Base-by-base conservation (phyloP, 2,888 invertebrate species). In the Tachina lurida region DNA sequence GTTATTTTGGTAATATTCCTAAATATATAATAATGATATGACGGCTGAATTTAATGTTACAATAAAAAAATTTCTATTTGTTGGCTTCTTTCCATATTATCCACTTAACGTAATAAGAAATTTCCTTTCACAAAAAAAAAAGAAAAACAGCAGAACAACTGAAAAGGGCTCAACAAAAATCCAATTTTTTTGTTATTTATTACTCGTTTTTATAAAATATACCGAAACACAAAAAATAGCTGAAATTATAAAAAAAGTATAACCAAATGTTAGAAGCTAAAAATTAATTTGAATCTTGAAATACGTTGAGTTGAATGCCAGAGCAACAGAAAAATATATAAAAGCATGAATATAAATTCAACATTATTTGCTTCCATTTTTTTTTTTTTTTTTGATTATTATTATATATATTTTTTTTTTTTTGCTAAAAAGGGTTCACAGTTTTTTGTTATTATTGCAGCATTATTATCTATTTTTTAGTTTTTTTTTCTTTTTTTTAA, bases 61-160 rank as follows among this genome's bases (percentile, higher is more conserved):
- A 81, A 89, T 89, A 88, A 89, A 88, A 88, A 77, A 58, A 43
- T 65, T 31, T 67, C 49, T 68, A 67, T 76, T 76, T 83, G 88
- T 90, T 90, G 90, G 89, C 90, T 90, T 89, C 89, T 89, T 89
- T 90, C 89, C 89, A 89, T 89, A 89, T 89, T 88, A 89, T 90
- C 89, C 90, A 90, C 89, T 90, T 90, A 89, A 89, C 88, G 88
- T 90, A 90, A 90, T 90, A 89, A 90, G 90, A 89, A 90, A 89
- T 89, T 88, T 87, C 81, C 74, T 74, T 68, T 79, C 45, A 45
- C 43, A 45, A 54, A 60, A 60, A 78, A 62, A 74, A 77, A 80
- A 52, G 60, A 49, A 78, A 54, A 56, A 58, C 56, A 47, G 47
- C 10, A 58, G 58, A 63, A 45, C 19, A 74, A 43, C 41, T 41